These are phyloP conservation scores for Magallana angulata DNA, from an alignment of 1,140 invertebrate genomes.

Conservation along the genomic window DNA sequence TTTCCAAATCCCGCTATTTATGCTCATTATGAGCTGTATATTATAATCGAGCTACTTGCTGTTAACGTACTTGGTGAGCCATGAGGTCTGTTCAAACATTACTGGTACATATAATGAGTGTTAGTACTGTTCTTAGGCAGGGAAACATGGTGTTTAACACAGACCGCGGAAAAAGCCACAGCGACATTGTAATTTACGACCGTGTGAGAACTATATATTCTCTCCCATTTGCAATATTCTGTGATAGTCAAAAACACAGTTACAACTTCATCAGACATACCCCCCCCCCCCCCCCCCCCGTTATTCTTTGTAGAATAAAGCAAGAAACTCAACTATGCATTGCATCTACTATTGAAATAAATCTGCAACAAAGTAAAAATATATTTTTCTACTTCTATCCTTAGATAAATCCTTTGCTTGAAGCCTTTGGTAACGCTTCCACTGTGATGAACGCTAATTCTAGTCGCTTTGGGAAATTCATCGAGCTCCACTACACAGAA, in stretches of 20 bases:
- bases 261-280: too few species aligned
- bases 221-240: too few species aligned
- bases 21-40: too few species aligned
- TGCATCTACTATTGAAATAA: too few species aligned
- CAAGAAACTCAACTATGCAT: too few species aligned
- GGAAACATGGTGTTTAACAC: background rate
- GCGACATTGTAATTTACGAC: slow-evolving; percentile 29
- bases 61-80: background rate
- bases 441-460: slow-evolving; percentile 91
- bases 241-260: too few species aligned
- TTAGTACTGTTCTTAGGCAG: background rate
- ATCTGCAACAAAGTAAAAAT: background rate
- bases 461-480: slow-evolving; percentile 92
- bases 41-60: too few species aligned
- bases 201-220: background rate
- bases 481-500: slow-evolving; percentile 85
- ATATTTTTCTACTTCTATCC: background rate
- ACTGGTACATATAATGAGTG: background rate
- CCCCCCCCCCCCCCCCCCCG: too few species aligned
- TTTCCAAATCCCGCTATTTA: too few species aligned
- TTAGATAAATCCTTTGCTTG: slow-evolving; percentile 88
- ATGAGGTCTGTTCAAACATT: background rate
- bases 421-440: slow-evolving; percentile 91
- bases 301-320: too few species aligned
- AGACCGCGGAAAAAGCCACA: background rate